phyloP scores from a whole-genome alignment of 64 coral and sea anemone genomes.

The Stylophora pistillata region DNA sequence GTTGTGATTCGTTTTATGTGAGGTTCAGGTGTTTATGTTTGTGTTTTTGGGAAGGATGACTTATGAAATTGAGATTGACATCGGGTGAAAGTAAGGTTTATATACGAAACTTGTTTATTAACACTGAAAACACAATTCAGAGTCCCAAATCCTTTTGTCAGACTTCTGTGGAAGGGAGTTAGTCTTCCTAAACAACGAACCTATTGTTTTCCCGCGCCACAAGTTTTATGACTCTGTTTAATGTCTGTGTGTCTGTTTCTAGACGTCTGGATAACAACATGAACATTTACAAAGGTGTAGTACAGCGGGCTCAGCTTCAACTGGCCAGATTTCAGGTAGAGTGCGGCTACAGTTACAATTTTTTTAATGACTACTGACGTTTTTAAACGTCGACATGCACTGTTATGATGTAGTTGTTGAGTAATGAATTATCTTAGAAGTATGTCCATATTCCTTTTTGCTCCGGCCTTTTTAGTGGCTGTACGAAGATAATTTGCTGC shows the following conservation, averaged over 20 bases:
- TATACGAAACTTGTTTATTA: too few species aligned
- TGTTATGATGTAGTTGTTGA: not conserved
- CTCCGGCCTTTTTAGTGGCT: constrained; percentile 63
- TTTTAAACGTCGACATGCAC: not conserved
- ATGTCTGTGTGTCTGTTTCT: not conserved
- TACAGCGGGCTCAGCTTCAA: constrained; percentile 93
- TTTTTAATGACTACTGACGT: not conserved
- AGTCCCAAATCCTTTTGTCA: too few species aligned
- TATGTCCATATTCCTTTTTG: not conserved
- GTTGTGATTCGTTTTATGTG: too few species aligned
- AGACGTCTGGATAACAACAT: constrained; percentile 97
- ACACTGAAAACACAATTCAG: too few species aligned
- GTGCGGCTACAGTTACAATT: not conserved
- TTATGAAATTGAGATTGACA: too few species aligned
- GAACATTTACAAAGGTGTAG: constrained; percentile 88
- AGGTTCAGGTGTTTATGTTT: too few species aligned
- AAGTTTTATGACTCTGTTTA: not conserved
- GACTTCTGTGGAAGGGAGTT: too few species aligned
- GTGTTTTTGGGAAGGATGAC: too few species aligned
- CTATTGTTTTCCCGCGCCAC: too few species aligned
- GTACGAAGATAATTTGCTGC: constrained; percentile 87
- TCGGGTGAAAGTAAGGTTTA: too few species aligned
- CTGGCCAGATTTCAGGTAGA: constrained; percentile 96
- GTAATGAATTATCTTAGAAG: not conserved
- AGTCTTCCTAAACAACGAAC: too few species aligned